These are phyloP conservation scores for Brachionus rotundiformis DNA, from an alignment of 1,140 invertebrate species.

Conservation along the genomic window DNA sequence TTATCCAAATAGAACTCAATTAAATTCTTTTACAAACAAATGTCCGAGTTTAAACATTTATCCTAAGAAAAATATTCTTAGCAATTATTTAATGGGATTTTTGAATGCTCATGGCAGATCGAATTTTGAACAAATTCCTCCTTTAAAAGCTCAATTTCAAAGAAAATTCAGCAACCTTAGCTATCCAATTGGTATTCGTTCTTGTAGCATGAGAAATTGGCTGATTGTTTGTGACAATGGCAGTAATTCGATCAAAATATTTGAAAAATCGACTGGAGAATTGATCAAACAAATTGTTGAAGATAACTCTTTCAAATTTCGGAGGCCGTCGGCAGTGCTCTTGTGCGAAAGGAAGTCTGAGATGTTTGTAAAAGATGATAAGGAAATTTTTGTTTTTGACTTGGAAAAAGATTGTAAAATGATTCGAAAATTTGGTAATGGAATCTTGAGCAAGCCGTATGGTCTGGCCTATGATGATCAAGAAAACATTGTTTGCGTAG, in stretches of 20 bases:
- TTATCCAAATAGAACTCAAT: not conserved
- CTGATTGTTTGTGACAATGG: slow-evolving; percentile 42
- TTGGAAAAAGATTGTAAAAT: slow-evolving; percentile 25
- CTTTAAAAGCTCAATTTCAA: slow-evolving; percentile 35
- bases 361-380: slow-evolving; percentile 44
- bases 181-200: slow-evolving; percentile 26
- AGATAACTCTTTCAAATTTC: not conserved
- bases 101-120: not conserved
- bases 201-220: slow-evolving; percentile 41
- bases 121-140: not conserved
- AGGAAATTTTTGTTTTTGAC: slow-evolving; percentile 44
- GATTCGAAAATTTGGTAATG: slow-evolving; percentile 2
- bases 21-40: not conserved
- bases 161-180: slow-evolving; percentile 11
- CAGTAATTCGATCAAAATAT: slow-evolving; percentile 41
- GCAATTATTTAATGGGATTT: not conserved
- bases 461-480: slow-evolving; percentile 23
- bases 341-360: not conserved
- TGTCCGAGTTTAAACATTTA: not conserved
- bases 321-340: not conserved
- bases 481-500: slow-evolving; percentile 10
- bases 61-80: not conserved
- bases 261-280: slow-evolving; percentile 4
- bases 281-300: slow-evolving; percentile 10
- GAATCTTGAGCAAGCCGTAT: slow-evolving; percentile 5